Evolutionary conservation across 2,888 invertebrate species (phyloP), one percentile per base, ranked within the genome.

Genomic region (Drosophila mayaguana): DNA sequence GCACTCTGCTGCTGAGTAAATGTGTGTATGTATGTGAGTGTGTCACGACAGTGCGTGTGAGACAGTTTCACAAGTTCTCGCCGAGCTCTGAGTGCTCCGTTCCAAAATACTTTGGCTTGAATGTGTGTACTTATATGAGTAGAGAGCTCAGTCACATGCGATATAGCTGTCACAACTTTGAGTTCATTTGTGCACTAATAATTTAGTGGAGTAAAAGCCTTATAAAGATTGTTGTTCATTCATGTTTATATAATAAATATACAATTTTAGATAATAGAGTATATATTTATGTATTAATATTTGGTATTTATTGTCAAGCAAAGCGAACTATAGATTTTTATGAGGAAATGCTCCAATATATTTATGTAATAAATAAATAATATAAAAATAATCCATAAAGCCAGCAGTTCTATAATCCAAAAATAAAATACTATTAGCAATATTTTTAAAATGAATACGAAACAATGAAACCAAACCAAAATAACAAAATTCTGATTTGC

Each of bases 21-120:
- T 20, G 20, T 55, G 43, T 22, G 48, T 53, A 38, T 55, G 54
- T 57, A 36, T 51, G 43, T 22, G 48, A 50, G 54, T 54, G 43
- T 38, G 55, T 81, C 88, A 88, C 86, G 85, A 77, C 64, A 79
- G 48, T 75, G 90, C 80, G 77, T 89, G 82, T 61, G 71, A 46
- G 65, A 50, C 64, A 34, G 9, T 22, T 40, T 51, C 62, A 60
- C 57, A 40, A 67, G 36, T 57, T 61, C 25, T 51, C 32, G 48
- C 38, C 25, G 34, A 28, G 36, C 61, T 14, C 20, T 20, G 20
- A 51, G n/a, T 63, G 77, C 18, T 74, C 40, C 46, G 45, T 46
- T 14, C 22, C 25, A 36, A 67, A 61, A 64, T 51, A 63, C 22
- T 28, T 54, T 60, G 68, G 20, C 56, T 65, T 16, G 2, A 11